Evolutionary conservation across 1,140 invertebrate genomes (phyloP), one percentile per base, ranked within the genome.

Genomic region (Leptopilina clavipes): DNA sequence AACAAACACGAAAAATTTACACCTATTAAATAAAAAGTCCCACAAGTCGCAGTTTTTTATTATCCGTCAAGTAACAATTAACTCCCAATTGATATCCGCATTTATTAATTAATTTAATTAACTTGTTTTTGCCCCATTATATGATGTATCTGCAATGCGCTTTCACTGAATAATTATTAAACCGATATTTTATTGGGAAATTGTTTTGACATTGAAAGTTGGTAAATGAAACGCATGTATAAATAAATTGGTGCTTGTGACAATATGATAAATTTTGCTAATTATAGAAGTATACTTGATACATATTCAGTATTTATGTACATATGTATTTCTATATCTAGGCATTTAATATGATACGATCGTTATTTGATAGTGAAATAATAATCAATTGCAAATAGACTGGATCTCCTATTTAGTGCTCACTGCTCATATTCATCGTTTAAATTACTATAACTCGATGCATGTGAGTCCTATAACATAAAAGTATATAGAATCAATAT

Each of bases 351-450:
- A 14, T 25, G 9, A 11, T 10, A 65, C 14, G 56, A 12, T 14
- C 56, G 56, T 65, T 65, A 31, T 65, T 65, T 11, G 22, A 65
- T 65, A 65, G 11, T 65, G 14, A 14, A 65, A 65, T 65, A 65
- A 65, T 65, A 65, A 65, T 65, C 56, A 19, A 65, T 31, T 0
- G 56, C 19, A 59, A 25, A 59, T 19, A 59, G 18, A 14, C 19
- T 59, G 22, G 22, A 65, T 31, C 22, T 31, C 5, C 1, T 31
- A 31, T 31, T 31, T 31, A 31, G 5, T 2, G 25, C 25, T n/a
- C n/a, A 31, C 25, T 31, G 7, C 37, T 31, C 19, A 65, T 65
- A 25, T 65, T 65, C 10, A 25, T 12, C 11, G 19, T 65, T 65
- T 25, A 22, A 14, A 65, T 65, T 31, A 65, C 56, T 65, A 31